Conservation (phyloP, 2,113 vertebrate genomes). For the Seriola aureovittata region DNA sequence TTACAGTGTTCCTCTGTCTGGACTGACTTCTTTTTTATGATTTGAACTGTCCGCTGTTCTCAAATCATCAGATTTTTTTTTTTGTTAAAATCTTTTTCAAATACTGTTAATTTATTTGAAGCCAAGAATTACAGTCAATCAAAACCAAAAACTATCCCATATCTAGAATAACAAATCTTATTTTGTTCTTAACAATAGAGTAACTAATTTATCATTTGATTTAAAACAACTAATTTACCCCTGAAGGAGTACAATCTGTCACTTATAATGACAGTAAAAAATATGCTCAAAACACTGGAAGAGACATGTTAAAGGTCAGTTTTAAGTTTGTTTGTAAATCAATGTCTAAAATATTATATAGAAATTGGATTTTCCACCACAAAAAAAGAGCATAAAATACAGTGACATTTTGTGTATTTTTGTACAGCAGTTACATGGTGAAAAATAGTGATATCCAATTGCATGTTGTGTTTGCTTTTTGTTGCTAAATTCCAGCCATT, state of each 20-base stretch:
- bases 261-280: background rate
- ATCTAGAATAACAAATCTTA: background rate
- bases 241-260: background rate
- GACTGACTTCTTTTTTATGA: background rate
- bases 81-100: background rate
- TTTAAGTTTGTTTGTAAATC: too few species aligned
- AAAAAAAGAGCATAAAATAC: too few species aligned
- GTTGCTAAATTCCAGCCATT: background rate
- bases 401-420: background rate
- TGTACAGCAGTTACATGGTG: background rate
- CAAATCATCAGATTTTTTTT: background rate
- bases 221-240: background rate
- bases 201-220: background rate
- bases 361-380: background rate
- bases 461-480: background rate
- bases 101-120: background rate
- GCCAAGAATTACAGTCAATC: background rate
- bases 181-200: background rate
- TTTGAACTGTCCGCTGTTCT: background rate
- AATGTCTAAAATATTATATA: background rate
- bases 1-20: slow-evolving; percentile 19
- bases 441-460: background rate
- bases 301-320: too few species aligned
- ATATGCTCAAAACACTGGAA: too few species aligned
- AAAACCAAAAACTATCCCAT: background rate